phyloP scores from a whole-genome alignment of 1,140 invertebrate species.

The Manduca sexta region DNA sequence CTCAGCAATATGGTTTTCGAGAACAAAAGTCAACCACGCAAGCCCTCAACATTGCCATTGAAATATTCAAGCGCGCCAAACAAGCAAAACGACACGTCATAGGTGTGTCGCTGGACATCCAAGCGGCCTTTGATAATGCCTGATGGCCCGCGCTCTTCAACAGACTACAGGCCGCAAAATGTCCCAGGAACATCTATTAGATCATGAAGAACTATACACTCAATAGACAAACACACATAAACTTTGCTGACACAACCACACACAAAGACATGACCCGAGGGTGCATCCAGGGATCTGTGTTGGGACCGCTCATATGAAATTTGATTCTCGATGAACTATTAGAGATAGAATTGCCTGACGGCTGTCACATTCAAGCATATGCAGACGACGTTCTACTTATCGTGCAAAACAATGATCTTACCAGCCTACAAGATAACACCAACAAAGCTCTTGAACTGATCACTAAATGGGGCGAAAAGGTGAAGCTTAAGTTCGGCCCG shows the following conservation, averaged over 20 bases:
- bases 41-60: slow-evolving; percentile 9
- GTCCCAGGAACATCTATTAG: no score
- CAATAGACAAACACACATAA: no score
- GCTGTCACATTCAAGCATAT: background rate
- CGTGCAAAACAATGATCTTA: background rate
- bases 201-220: no score
- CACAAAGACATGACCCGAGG: background rate
- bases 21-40: slow-evolving; percentile 9
- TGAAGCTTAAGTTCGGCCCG: background rate
- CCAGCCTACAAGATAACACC: background rate
- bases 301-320: background rate
- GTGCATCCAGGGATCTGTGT: background rate
- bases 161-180: no score
- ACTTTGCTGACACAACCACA: no score
- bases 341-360: background rate
- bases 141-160: background rate
- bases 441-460: background rate
- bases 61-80: background rate
- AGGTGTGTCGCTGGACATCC: slow-evolving; percentile 16
- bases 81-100: background rate
- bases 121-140: no score
- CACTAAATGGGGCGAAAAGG: background rate
- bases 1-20: slow-evolving; percentile 15
- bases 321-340: background rate
- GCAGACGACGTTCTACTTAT: background rate